These are phyloP conservation scores for Manis pentadactyla DNA, from an alignment of 2,797 vertebrate species.

Conservation along the genomic window DNA sequence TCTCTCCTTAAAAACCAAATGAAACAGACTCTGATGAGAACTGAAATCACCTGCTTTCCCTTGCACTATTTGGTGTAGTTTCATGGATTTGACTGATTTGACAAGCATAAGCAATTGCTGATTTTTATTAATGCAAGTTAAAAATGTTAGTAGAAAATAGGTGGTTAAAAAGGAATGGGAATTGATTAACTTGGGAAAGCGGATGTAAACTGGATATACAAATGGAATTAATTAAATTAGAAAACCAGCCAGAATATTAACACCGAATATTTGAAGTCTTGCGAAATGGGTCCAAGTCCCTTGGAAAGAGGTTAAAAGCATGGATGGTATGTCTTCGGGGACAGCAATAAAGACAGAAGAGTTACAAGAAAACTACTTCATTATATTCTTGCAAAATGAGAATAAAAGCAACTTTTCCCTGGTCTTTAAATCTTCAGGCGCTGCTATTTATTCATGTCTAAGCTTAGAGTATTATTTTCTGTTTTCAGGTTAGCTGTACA, in stretches of 20 bases:
- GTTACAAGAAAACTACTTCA: background rate
- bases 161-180: background rate
- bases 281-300: background rate
- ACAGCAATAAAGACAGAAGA: background rate
- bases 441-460: conserved; percentile 57
- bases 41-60: background rate
- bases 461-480: conserved; percentile 72
- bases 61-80: background rate
- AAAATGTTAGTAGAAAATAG: background rate
- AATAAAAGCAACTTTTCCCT: background rate
- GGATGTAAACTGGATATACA: background rate
- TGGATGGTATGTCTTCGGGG: background rate
- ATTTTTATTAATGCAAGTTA: background rate
- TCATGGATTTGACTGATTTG: background rate
- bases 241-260: conserved; percentile 35
- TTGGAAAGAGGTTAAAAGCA: background rate
- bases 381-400: background rate
- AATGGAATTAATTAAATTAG: background rate
- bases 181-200: background rate
- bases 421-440: conserved; percentile 48
- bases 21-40: background rate
- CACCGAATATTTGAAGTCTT: background rate
- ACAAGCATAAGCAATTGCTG: background rate
- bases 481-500: conserved; percentile 66
- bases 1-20: conserved; percentile 35